Conservation (phyloP, 2,113 vertebrate species). For the Brienomyrus brachyistius region DNA sequence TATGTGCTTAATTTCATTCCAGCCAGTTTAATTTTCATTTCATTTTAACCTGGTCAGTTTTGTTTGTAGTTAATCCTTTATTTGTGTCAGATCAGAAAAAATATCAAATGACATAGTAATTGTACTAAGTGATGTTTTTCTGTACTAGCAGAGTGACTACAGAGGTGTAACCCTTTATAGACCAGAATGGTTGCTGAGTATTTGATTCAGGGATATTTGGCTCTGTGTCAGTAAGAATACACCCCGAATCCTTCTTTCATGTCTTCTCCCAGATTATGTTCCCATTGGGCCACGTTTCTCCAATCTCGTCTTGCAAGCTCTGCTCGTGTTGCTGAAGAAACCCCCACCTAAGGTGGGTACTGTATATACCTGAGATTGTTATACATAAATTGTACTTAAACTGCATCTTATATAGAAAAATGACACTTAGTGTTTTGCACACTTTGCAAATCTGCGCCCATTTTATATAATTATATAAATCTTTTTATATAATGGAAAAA, state of each 20-base stretch:
- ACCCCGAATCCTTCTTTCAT: not conserved
- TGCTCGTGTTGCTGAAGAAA: constrained; percentile 82
- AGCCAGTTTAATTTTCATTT: not conserved
- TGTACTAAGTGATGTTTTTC: not conserved
- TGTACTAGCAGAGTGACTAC: not conserved
- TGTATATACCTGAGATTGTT: not conserved
- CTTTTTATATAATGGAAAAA: not conserved
- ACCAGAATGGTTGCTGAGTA: not conserved
- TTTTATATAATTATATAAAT: not conserved
- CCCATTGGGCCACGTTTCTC: constrained; percentile 86
- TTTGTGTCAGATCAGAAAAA: not conserved
- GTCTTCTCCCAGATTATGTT: constrained; percentile 73
- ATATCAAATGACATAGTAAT: not conserved
- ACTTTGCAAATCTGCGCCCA: not conserved
- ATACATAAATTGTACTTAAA: not conserved
- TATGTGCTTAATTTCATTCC: not conserved
- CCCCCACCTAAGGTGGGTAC: constrained; percentile 75
- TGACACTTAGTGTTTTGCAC: not conserved
- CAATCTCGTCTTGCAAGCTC: constrained; percentile 80
- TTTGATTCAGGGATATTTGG: not conserved
- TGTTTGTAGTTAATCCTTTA: not conserved
- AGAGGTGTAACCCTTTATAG: not conserved
- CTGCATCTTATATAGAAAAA: not conserved
- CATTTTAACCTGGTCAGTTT: not conserved
- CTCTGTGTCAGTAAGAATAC: not conserved